Percentiles rank a stretch among this genome's conserved stretches.
These are phyloP conservation scores for Anoura caudifer DNA, from an alignment of 2,113 vertebrate species.

Conservation along the genomic window DNA sequence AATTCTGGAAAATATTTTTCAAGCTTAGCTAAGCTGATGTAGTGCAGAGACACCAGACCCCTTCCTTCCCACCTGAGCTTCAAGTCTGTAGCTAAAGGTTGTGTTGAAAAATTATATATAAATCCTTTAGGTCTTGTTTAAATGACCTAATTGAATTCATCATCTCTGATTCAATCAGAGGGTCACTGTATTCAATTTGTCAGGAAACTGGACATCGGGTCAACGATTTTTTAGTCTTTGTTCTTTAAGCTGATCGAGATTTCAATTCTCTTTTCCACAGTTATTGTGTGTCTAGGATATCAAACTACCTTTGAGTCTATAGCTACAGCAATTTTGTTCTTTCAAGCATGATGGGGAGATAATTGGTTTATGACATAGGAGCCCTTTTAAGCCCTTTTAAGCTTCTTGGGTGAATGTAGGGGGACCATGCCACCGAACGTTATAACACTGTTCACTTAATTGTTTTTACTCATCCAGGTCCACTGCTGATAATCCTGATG, in stretches of 20 bases:
- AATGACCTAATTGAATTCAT: neutral
- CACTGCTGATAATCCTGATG: conserved; percentile 14
- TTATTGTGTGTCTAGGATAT: conserved; percentile 7
- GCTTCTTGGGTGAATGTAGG: neutral
- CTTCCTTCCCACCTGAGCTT: neutral
- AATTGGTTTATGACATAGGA: conserved; percentile 35
- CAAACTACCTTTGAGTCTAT: neutral
- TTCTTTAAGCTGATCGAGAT: conserved; percentile 27
- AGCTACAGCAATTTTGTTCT: conserved; percentile 32
- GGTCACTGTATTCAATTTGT: neutral
- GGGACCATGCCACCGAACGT: neutral
- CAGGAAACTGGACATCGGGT: neutral
- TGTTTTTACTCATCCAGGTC: conserved; percentile 34
- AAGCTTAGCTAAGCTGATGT: neutral
- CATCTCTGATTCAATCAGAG: neutral
- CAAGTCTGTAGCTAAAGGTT: neutral
- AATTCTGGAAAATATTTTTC: neutral
- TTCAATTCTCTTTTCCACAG: conserved; percentile 24
- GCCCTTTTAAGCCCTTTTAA: conserved; percentile 53
- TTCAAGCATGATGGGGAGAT: conserved; percentile 23
- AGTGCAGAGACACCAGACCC: neutral
- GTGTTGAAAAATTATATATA: neutral
- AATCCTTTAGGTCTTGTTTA: neutral
- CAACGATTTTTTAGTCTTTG: neutral
- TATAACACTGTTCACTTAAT: conserved; percentile 44